These are phyloP conservation scores for Urechis unicinctus DNA, from an alignment of 2,888 invertebrate genomes.

Conservation along the genomic window DNA sequence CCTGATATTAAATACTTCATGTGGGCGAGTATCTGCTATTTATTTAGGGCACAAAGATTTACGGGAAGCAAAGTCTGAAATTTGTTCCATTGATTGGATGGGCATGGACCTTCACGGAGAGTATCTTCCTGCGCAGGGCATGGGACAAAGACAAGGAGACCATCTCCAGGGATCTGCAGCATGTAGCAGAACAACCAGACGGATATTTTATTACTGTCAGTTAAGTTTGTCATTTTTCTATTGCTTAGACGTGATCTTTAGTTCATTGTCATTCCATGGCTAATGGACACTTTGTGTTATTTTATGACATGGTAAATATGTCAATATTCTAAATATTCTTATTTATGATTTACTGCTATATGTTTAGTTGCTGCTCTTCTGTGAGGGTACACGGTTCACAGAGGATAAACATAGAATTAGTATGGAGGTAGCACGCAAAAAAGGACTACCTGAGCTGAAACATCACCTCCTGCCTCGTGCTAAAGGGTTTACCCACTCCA, in stretches of 20 bases:
- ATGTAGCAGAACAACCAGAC: conserved; percentile 74
- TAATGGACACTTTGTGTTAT: background rate
- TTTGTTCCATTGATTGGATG: conserved; percentile 88
- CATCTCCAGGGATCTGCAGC: conserved; percentile 71
- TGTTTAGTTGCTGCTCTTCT: conserved; percentile 68
- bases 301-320: background rate
- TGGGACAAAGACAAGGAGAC: conserved; percentile 76
- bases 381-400: conserved; percentile 91
- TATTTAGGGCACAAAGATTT: conserved; percentile 80
- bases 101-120: conserved; percentile 94
- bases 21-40: too few relatives aligned
- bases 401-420: conserved; percentile 79
- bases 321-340: background rate
- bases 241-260: too few relatives aligned
- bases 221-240: conserved; percentile 35
- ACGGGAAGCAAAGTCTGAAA: conserved; percentile 84
- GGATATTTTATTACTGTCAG: conserved; percentile 72
- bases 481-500: conserved; percentile 84
- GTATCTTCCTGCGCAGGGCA: conserved; percentile 73
- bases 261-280: too few relatives aligned
- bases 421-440: conserved; percentile 76
- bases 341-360: background rate
- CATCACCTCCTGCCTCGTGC: conserved; percentile 90
- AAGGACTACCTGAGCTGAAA: conserved; percentile 76
- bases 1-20: too few relatives aligned